Base-by-base conservation (phyloP, 1,140 invertebrate genomes). In the Eriocheir sinensis region DNA sequence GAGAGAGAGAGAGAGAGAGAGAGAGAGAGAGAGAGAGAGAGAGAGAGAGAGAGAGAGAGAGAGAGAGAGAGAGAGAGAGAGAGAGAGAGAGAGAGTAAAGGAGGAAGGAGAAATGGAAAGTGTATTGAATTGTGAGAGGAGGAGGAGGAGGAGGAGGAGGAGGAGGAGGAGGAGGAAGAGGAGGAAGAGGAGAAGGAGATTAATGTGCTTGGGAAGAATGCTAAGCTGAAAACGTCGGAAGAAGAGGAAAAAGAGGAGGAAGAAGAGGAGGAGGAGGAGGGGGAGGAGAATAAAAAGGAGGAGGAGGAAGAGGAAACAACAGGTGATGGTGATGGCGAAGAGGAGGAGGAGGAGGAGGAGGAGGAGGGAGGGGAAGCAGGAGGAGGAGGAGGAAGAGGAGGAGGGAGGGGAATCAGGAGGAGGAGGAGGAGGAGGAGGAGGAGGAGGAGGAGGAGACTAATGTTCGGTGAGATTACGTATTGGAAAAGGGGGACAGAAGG, bases 1-100 rank as follows among this genome's bases (percentile, higher is more conserved):
- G 60, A 72, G 60, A 72, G 60, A 72, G 60, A 72, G 60, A 72
- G 60, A 72, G 60, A 72, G 60, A 72, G 60, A 72, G 60, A 72
- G 60, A 72, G 60, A 72, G 60, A 72, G 60, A 72, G 60, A 72
- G 60, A 72, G 60, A 72, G 60, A 72, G 60, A 72, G 60, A 72
- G 60, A 72, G 60, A 72, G 60, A 72, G 60, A 72, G 60, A 72
- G 60, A 72, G 60, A 72, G 60, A 72, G 60, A 72, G 60, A 72
- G 60, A 72, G 60, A 72, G 60, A 72, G 60, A 72, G 60, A 72
- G 60, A 72, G 60, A 72, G 60, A 72, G 60, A 72, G 60, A 72
- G 60, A 72, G 60, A 72, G 60, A 72, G 60, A 72, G 60, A 72
- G 60, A 72, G 60, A 72, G 60, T 15, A 27, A 72, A 27, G 27